phyloP scores from a whole-genome alignment of 2,113 vertebrate species.

The Leucosticte australis region DNA sequence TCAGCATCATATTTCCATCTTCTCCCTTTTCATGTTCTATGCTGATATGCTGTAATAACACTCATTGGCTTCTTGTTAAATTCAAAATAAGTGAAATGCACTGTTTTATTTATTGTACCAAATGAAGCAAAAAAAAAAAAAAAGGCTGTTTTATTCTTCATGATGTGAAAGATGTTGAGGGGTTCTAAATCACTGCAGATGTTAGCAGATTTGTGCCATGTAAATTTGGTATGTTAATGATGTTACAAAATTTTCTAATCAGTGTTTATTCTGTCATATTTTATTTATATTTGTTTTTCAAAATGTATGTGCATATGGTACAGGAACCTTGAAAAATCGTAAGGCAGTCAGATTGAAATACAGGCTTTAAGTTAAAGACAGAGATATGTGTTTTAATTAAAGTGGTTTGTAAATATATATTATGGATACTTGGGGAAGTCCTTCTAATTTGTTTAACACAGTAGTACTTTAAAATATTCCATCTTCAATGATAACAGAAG shows the following conservation, averaged over 20 bases:
- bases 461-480: neutral
- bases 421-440: neutral
- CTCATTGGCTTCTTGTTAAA: neutral
- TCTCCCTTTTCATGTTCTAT: neutral
- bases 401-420: neutral
- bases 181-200: slow-evolving; percentile 8
- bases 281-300: neutral
- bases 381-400: neutral
- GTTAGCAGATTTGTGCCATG: neutral
- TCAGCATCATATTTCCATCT: neutral
- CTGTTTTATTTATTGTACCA: neutral
- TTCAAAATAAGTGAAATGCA: neutral
- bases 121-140: neutral
- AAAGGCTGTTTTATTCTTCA: neutral
- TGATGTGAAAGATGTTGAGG: neutral
- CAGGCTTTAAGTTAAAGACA: neutral
- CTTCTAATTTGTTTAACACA: neutral
- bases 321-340: neutral
- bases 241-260: neutral
- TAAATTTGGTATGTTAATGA: neutral
- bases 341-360: neutral
- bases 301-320: neutral
- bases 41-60: neutral
- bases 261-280: neutral
- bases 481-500: neutral